These are phyloP conservation scores for Peromyscus melanophrys DNA, from an alignment of 2,797 vertebrate species.

Conservation along the genomic window DNA sequence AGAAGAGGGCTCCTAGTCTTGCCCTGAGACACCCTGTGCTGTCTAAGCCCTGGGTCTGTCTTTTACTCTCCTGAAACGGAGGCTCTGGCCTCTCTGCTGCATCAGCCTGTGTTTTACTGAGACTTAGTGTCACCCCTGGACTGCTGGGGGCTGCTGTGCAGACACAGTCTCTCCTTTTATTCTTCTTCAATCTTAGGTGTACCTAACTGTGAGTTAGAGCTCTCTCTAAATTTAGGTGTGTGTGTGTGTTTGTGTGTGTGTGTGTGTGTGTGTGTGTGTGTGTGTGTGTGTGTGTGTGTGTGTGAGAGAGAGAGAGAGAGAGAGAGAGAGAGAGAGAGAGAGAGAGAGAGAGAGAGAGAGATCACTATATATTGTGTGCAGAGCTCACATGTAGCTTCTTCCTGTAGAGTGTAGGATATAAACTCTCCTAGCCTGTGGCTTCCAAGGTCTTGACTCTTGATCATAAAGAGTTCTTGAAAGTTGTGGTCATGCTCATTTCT, in stretches of 20 bases:
- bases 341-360: no score
- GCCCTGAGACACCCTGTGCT: neutral
- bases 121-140: neutral
- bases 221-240: neutral
- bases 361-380: neutral
- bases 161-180: neutral
- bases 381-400: neutral
- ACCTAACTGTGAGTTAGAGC: neutral
- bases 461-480: neutral
- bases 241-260: no score
- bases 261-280: no score
- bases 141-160: neutral
- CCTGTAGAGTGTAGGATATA: neutral
- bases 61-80: neutral
- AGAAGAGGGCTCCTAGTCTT: neutral
- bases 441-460: accelerated
- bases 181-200: neutral
- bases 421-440: neutral
- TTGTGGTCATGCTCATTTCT: neutral
- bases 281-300: neutral
- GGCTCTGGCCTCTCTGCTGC: neutral
- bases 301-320: neutral
- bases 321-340: no score
- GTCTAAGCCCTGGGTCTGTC: neutral
- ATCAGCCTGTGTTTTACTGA: neutral